Base-by-base conservation (phyloP, 23 tunicate species). In the Ascidia mentula region DNA sequence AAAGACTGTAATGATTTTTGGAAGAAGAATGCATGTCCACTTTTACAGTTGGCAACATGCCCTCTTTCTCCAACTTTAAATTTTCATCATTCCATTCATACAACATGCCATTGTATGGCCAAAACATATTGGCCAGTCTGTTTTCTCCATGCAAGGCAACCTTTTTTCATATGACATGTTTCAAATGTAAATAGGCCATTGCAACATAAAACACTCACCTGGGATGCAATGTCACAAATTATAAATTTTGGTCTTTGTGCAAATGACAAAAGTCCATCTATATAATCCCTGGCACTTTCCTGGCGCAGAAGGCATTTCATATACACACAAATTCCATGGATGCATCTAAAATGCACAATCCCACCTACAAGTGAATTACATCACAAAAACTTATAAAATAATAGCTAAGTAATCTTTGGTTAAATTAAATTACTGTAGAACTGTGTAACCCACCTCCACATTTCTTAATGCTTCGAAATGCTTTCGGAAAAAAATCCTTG, bases 181-280 rank as follows among this genome's bases (percentile, higher is more conserved):
- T 53, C 65, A 53, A 53, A 53, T 53, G 24, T 28, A 53, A 53
- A 20, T 1, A 53, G 4, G 65, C 28, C 22, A 53, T 28, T 53
- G 65, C 53, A 42, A 42, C 53, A 42, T 15, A 42, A 26, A 53
- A 26, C 22, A 53, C 65, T 20, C 30, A 78, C 82, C 79, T 75
- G 79, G n/a, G 79, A 75, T 8, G 79, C 79, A 75, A 75, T 75
- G 69, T 75, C 79, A 75, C 53, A 75, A 37, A 75, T 75, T 31
- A 75, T 37, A n/a, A 75, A 46, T 39, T 22, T 38, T 32, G 79
- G 79, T 75, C 37, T 46, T 31, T 34, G 37, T 37, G 40, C 45
- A 37, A 75, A 75, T 15, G 45, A 75, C 37, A 75, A 30, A 26
- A 75, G 69, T 17, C 53, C 79, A 31, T 75, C 79, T 20, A 75